Evolutionary conservation across 53 echinoderm and acorn worm genomes (phyloP).

Genomic region (Glandiceps talaboti): DNA sequence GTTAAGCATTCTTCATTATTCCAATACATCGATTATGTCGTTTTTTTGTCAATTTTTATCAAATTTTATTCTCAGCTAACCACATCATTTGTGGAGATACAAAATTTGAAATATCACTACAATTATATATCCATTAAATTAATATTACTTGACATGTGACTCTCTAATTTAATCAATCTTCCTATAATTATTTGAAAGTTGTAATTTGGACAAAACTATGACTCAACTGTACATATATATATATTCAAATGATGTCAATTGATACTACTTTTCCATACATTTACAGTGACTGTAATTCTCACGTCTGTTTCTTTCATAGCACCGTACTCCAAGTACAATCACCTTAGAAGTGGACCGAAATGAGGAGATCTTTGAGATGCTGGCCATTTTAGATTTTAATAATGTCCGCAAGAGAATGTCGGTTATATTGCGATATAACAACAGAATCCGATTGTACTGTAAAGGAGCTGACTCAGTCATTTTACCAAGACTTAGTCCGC

Average conservation of each 20-base stretch:
- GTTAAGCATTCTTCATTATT: too few species aligned
- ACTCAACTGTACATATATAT: background rate
- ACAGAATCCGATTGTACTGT: slow-evolving; percentile 76
- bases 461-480: slow-evolving; percentile 95
- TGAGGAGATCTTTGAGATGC: slow-evolving; percentile 75
- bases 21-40: too few species aligned
- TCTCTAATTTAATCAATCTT: too few species aligned
- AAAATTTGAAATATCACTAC: too few species aligned
- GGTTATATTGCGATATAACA: slow-evolving; percentile 72
- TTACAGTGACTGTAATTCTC: background rate
- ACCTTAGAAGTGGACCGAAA: slow-evolving; percentile 59
- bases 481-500: slow-evolving; percentile 50
- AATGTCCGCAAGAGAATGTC: slow-evolving; percentile 97
- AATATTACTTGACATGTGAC: too few species aligned
- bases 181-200: too few species aligned
- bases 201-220: too few species aligned
- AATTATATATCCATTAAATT: too few species aligned
- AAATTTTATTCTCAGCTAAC: too few species aligned
- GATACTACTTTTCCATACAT: background rate
- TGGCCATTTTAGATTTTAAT: slow-evolving; percentile 97
- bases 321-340: slow-evolving; percentile 87
- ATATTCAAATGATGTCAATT: background rate
- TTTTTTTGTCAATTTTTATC: too few species aligned
- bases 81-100: too few species aligned
- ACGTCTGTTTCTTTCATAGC: slow-evolving; percentile 21